Evolutionary conservation across 2,113 vertebrate genomes (phyloP).

Genomic region (Picathartes gymnocephalus): DNA sequence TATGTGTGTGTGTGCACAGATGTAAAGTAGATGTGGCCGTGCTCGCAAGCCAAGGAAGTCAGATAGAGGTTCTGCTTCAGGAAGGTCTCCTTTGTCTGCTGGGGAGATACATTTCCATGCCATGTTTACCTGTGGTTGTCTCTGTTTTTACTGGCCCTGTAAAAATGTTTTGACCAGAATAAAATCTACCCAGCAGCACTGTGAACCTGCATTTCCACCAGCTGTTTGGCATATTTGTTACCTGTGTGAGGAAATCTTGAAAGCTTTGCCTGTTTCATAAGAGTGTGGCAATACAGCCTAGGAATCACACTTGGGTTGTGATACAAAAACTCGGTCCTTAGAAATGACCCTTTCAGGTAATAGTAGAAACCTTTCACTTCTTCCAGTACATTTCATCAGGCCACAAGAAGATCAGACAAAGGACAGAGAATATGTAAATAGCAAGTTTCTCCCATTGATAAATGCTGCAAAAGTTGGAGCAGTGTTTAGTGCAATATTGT

Average conservation of each 20-base stretch:
- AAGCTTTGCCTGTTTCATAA: neutral
- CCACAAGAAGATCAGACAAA: fast-evolving
- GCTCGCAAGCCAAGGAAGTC: neutral
- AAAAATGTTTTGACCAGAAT: neutral
- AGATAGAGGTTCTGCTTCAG: neutral
- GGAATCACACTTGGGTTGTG: neutral
- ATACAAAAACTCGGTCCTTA: neutral
- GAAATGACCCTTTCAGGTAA: neutral
- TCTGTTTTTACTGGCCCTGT: neutral
- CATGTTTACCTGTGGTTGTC: neutral
- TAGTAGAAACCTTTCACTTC: neutral
- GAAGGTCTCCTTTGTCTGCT: neutral
- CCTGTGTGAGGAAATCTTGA: neutral
- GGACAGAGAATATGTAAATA: neutral
- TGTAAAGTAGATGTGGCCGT: fast-evolving
- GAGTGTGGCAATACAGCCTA: neutral
- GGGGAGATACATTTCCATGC: neutral
- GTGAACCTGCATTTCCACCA: neutral
- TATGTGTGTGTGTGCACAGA: neutral
- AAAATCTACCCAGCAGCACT: neutral
- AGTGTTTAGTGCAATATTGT: neutral
- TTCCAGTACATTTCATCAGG: neutral
- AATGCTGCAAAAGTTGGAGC: neutral
- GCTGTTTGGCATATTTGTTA: neutral
- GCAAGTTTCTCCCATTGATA: neutral